Base-by-base conservation (phyloP, 2,113 vertebrate genomes). In the Tachycineta bicolor region DNA sequence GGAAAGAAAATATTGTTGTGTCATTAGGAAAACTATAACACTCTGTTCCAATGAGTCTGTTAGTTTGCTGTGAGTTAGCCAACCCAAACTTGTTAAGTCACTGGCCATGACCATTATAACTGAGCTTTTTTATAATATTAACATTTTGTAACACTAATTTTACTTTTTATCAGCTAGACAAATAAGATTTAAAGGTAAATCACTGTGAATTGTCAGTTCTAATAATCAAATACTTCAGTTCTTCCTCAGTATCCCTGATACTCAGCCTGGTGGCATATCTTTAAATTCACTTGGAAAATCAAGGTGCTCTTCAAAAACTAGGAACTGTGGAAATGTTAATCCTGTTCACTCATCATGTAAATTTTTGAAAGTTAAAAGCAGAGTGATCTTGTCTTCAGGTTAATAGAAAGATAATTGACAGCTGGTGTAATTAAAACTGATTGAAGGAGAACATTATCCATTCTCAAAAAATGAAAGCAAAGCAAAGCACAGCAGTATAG, bases 241-340 rank as follows among this genome's bases (percentile, higher is more conserved):
- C 67, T 90, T 39, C 46, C 55, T 67, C 3, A 58, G 9, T 74
- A 58, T 25, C 50, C 53, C n/a, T 75, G 29, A 44, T 67, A 33
- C 21, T 83, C 39, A 87, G 17, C 53, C 41, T 94, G 46, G 47
- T 64, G n/a, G 5, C 18, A 31, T 8, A 19, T 7, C 31, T 75
- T 74, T 89, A 68, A 92, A 39, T 74, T 82, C 41, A 62, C 9
- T 65, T 91, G 71, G 94, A 95, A 93, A 93, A 56, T 39, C 37
- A 80, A 94, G 46, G 34, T 94, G 25, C 34, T 95, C 64, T 76
- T 58, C 87, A 73, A 60, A 25, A 93, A 79, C 78, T 78, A 75
- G 46, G 64, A 93, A 18, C n/a, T 78, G 68, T 81, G 58, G 52
- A 73, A 96, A 71, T 93, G 46, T 78, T 91, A 93, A 85, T 88